Evolutionary conservation across 2,797 vertebrate genomes (phyloP).

Genomic region (Naso thynnoides): DNA sequence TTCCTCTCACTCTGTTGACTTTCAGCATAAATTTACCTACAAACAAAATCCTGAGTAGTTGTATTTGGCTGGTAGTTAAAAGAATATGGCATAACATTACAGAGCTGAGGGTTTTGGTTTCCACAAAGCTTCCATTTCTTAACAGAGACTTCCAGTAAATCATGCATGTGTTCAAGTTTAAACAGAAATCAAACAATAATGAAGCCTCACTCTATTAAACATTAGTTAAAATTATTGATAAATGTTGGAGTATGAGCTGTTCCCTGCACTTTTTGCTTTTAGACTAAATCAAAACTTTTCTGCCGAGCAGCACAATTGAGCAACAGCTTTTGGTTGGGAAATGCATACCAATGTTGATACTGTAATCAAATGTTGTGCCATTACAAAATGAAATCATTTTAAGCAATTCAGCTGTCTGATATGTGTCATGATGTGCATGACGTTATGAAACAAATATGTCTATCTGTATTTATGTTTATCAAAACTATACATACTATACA

Average conservation of each 20-base stretch:
- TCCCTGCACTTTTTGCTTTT: neutral
- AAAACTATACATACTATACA: slow-evolving; percentile 7
- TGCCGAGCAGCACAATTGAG: slow-evolving; percentile 6
- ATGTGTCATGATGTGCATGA: neutral
- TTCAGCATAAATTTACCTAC: slow-evolving; percentile 1
- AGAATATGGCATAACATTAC: neutral
- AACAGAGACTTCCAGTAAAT: slow-evolving; percentile 6
- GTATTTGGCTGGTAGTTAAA: slow-evolving; percentile 5
- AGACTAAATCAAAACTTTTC: slow-evolving; percentile 11
- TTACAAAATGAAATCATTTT: slow-evolving; percentile 1
- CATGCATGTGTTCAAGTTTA: neutral
- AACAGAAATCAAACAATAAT: slow-evolving; percentile 12
- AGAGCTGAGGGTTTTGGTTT: slow-evolving; percentile 16
- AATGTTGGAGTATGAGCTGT: neutral
- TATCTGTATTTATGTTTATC: neutral
- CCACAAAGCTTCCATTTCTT: slow-evolving; percentile 19
- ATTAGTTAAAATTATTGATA: neutral
- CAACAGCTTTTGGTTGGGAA: neutral
- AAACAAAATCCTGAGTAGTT: slow-evolving; percentile 1
- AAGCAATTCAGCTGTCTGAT: neutral
- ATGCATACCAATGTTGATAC: neutral
- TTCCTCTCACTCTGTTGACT: neutral
- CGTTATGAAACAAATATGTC: neutral
- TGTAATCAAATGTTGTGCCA: neutral
- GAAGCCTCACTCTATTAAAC: neutral